Evolutionary conservation across 2,888 invertebrate species (phyloP).

Genomic region (Cecidostiba fungosa): DNA sequence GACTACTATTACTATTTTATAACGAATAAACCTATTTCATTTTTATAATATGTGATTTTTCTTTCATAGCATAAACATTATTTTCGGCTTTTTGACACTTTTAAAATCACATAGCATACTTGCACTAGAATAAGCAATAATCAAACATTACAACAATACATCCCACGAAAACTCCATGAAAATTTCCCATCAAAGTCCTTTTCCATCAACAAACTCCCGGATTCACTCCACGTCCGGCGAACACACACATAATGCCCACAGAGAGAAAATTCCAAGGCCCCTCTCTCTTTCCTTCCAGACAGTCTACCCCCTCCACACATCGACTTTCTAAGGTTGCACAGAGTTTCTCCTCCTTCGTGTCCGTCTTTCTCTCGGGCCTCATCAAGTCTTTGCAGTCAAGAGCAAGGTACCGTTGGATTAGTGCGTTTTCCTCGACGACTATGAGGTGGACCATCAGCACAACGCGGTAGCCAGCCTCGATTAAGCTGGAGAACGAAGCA

Average conservation of each 20-base stretch:
- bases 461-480: background rate
- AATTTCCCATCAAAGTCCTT: no score
- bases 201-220: no score
- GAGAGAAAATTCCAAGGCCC: slow-evolving; percentile 48
- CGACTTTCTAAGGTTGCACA: background rate
- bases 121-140: no score
- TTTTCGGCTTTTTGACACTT: no score
- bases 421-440: background rate
- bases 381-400: slow-evolving; percentile 32
- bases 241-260: background rate
- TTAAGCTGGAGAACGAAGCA: background rate
- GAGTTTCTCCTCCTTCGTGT: background rate
- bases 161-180: no score
- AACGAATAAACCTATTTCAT: no score
- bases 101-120: no score
- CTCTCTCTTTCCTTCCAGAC: background rate
- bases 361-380: background rate
- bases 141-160: no score
- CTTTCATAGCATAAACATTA: no score
- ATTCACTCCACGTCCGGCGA: background rate
- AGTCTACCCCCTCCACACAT: background rate
- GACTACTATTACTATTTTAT: no score
- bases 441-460: background rate
- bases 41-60: no score
- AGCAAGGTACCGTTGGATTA: slow-evolving; percentile 33